Percentiles rank a stretch among this genome's conserved stretches.
Evolutionary conservation across 2,113 vertebrate genomes (phyloP).

Genomic region (Sminthopsis crassicaudata): DNA sequence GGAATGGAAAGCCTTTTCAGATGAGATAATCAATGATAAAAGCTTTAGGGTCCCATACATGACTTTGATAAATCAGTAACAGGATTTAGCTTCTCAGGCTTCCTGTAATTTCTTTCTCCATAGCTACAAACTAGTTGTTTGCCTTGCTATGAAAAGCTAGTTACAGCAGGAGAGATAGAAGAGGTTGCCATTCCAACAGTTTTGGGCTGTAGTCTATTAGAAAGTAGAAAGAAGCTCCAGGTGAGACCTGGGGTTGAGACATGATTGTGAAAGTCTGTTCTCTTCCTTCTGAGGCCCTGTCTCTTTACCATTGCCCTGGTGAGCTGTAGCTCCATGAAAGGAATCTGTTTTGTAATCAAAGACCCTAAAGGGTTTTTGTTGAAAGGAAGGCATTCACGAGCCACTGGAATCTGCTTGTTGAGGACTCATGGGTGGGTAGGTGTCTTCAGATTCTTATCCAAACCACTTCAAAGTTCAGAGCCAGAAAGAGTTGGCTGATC

Average conservation of each 20-base stretch:
- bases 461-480: neutral
- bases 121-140: neutral
- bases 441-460: neutral
- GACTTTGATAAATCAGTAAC: neutral
- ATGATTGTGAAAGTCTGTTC: neutral
- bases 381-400: neutral
- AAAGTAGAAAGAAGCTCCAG: neutral
- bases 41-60: neutral
- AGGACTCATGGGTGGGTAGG: neutral
- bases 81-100: neutral
- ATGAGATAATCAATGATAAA: neutral
- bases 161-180: neutral
- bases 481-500: rapidly evolving
- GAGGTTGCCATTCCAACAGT: neutral
- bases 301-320: neutral
- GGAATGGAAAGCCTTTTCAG: neutral
- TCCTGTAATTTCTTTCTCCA: neutral
- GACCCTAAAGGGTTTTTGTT: neutral
- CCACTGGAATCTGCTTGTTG: constrained; percentile 26
- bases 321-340: neutral
- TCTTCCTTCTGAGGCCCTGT: neutral
- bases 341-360: neutral
- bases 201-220: neutral
- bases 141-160: neutral
- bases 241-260: neutral